Evolutionary conservation across 2,113 vertebrate genomes (phyloP), one percentile per base, ranked within the genome.

Genomic region (Gasterosteus aculeatus): DNA sequence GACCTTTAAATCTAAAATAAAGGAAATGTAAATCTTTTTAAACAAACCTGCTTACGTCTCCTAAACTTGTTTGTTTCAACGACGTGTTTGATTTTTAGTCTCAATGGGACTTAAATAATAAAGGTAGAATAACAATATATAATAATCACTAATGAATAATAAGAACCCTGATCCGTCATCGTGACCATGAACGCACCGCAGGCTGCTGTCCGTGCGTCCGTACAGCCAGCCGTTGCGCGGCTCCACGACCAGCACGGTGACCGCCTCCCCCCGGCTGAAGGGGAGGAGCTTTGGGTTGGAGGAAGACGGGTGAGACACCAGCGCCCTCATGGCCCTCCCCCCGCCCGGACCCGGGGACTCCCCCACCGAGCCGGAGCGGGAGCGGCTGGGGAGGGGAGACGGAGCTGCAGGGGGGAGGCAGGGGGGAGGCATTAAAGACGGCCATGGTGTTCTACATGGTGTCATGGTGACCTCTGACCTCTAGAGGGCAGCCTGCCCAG

Each of bases 151-250:
- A 6, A 38, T 38, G 5, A 7, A 38, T 38, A 38, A 38, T 38
- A 7, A 38, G 35, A 7, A 5, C 6, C 1, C 5, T 38, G 35
- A 38, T 38, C 5, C 35, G 6, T 26, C 26, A 10, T 26, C 5
- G 3, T 26, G 0, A 12, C 10, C 1, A 5, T 42, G 2, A 42
- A 72, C 94, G 92, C 90, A 99, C 98, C 87, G 85, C 72, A 96
- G 80, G 0, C 91, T 95, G 84, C 94, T 93, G 84, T 99, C 95
- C 57, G 96, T 94, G 64, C 95, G 96, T 58, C 98, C 98, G 0
- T 98, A 99, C 38, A 99, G 93, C 98, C 98, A 99, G 75, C 98
- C 97, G 0, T 99, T 99, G 51, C 96, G 95, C 0, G 96, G 95
- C n/a, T 98, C 95, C 0, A 94, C 95, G 60, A 94, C 95, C 75